Evolutionary conservation across 2,113 vertebrate genomes (phyloP).

Genomic region (Tupaia tana): DNA sequence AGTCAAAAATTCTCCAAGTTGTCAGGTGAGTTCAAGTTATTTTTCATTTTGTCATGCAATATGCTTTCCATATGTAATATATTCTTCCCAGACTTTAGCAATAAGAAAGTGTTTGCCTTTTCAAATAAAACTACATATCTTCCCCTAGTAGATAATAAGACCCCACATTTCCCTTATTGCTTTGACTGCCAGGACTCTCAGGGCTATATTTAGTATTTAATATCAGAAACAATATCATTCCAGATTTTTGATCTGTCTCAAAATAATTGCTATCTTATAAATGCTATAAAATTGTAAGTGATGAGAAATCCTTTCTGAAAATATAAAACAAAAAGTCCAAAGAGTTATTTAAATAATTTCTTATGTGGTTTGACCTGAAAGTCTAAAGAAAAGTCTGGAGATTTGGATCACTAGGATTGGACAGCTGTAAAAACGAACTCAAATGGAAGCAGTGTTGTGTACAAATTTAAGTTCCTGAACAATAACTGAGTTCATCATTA

Average conservation of each 20-base stretch:
- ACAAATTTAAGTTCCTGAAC: not conserved
- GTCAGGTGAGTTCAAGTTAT: not conserved
- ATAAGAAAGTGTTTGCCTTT: constrained; percentile 8
- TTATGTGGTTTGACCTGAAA: constrained; percentile 26
- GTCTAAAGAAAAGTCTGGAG: constrained; percentile 15
- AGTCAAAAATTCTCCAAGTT: constrained; percentile 35
- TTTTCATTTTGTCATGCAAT: not conserved
- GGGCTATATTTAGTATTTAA: not conserved
- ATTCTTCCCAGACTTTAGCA: not conserved
- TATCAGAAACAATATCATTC: constrained; percentile 29
- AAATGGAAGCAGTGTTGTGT: not conserved
- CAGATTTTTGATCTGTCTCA: constrained; percentile 44
- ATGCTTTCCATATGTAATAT: constrained; percentile 22
- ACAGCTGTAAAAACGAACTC: not conserved
- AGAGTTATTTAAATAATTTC: not conserved
- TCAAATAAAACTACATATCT: constrained; percentile 34
- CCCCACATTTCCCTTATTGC: constrained; percentile 40
- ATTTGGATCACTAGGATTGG: not conserved
- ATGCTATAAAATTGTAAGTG: constrained; percentile 31
- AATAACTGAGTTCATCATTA: not conserved
- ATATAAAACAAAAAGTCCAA: constrained; percentile 46
- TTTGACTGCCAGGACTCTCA: constrained; percentile 31
- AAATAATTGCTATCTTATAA: not conserved
- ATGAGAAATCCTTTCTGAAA: not conserved
- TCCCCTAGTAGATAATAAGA: constrained; percentile 30